Evolutionary conservation across 2,113 vertebrate genomes (phyloP), one percentile per base, ranked within the genome.

Genomic region (Arvicanthis niloticus): DNA sequence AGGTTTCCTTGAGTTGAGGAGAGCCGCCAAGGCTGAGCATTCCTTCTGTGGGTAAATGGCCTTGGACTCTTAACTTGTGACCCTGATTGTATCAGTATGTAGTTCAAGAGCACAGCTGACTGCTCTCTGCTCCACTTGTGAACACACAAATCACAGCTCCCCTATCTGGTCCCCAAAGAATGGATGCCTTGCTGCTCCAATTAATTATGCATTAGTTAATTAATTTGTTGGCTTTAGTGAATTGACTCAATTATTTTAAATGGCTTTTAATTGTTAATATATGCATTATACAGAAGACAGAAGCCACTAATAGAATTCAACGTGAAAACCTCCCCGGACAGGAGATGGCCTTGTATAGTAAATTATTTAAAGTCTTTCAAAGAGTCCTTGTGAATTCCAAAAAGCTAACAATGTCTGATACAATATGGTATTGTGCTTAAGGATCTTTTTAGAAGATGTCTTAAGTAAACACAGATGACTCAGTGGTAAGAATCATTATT

Each of bases 241-340:
- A 94, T 93, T 91, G 93, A 98, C 96, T 97, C 91, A 97, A 97
- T 98, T 97, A 96, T 95, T 98, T 97, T 97, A 97, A 98, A 91
- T 97, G 94, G 62, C 75, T 96, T 96, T 97, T 97, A 96, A 98
- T 97, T 98, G 96, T 97, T 97, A 97, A 97, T 97, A 96, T 94
- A 94, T 34, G 87, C 95, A 88, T 93, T 97, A 89, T 97, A 94
- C 92, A 91, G 90, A 92, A 96, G 89, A 95, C 82, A 96, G 97
- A 97, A 96, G 37, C 48, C 5, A 82, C 92, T 98, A 95, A 86
- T 92, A 89, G 92, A 97, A 95, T 96, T 96, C 86, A 84, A 95
- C 76, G 76, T 51, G 73, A 80, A 98, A 98, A 96, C 89, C 92
- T 97, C 96, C 89, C 82, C 84, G 91, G 95, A 96, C 89, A 95